Conservation (phyloP, 2,113 vertebrate genomes). For the Cottus gobio region DNA sequence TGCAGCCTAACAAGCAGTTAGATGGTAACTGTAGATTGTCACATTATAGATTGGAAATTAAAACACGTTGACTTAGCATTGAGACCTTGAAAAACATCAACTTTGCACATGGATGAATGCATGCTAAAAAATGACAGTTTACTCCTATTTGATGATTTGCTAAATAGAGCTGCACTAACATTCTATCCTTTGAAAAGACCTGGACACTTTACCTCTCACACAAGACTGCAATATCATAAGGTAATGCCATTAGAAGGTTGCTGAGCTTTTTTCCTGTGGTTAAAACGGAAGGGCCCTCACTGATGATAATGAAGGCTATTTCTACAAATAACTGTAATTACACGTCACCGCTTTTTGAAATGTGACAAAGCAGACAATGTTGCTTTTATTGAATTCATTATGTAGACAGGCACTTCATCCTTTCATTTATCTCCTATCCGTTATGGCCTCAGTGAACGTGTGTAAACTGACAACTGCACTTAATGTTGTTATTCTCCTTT, state of each 20-base stretch:
- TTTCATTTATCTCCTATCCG: conserved; percentile 69
- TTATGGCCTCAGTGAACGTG: conserved; percentile 64
- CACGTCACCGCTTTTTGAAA: conserved; percentile 78
- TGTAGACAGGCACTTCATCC: conserved; percentile 72
- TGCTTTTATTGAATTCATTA: conserved; percentile 83
- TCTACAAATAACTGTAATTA: conserved; percentile 83
- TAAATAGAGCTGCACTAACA: not conserved
- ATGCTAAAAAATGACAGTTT: not conserved
- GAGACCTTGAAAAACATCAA: not conserved
- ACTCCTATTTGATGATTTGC: not conserved
- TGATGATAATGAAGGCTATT: conserved; percentile 77
- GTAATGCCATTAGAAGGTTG: conserved; percentile 45
- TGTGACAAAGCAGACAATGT: conserved; percentile 81
- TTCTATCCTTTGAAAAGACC: conserved; percentile 3
- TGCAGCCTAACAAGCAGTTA: conserved; percentile 4
- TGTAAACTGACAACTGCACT: conserved; percentile 62
- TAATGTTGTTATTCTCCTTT: conserved; percentile 45
- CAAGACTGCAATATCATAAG: conserved; percentile 22
- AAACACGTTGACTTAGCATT: not conserved
- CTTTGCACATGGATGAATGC: not conserved
- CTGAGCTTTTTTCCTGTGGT: conserved; percentile 40
- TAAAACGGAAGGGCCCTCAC: conserved; percentile 54
- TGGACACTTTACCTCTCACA: not conserved
- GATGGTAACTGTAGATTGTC: no score
- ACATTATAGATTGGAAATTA: not conserved